Evolutionary conservation across 2,113 vertebrate genomes (phyloP).

Genomic region (Verasper variegatus): DNA sequence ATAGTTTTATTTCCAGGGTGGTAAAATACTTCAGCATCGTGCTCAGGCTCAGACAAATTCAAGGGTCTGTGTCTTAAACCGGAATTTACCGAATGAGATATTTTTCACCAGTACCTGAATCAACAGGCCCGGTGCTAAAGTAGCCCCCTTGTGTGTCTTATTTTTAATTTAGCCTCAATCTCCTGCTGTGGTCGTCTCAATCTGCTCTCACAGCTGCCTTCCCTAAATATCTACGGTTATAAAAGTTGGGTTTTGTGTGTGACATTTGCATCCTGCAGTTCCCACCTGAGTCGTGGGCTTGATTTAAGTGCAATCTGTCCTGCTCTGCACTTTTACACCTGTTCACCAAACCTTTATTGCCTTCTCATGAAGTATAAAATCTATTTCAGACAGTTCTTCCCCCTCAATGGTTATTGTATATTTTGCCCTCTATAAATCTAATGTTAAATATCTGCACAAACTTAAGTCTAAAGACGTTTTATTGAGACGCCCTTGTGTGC

Average conservation of each 20-base stretch:
- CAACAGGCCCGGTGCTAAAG: no score
- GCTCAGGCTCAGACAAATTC: no score
- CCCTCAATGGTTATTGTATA: background rate
- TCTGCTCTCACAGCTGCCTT: background rate
- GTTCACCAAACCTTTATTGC: background rate
- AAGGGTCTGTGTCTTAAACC: no score
- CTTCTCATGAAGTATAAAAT: background rate
- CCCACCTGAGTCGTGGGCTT: background rate
- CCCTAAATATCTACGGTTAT: no score
- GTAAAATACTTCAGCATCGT: no score
- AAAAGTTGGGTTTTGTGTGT: background rate
- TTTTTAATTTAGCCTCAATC: no score
- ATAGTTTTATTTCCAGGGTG: no score
- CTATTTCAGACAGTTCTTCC: slow-evolving; percentile 4
- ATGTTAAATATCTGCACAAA: slow-evolving; percentile 6
- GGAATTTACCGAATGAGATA: no score
- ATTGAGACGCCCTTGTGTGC: background rate
- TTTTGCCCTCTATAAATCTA: slow-evolving; percentile 17
- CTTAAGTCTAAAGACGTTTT: slow-evolving; percentile 33
- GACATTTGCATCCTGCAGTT: background rate
- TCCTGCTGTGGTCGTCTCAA: no score
- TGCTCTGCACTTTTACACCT: slow-evolving; percentile 24
- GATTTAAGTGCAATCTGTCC: background rate
- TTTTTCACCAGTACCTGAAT: no score
- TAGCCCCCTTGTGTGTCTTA: no score